Evolutionary conservation across 2,888 invertebrate genomes (phyloP), one percentile per base, ranked within the genome.

Genomic region (Stegana nigrithorax): DNA sequence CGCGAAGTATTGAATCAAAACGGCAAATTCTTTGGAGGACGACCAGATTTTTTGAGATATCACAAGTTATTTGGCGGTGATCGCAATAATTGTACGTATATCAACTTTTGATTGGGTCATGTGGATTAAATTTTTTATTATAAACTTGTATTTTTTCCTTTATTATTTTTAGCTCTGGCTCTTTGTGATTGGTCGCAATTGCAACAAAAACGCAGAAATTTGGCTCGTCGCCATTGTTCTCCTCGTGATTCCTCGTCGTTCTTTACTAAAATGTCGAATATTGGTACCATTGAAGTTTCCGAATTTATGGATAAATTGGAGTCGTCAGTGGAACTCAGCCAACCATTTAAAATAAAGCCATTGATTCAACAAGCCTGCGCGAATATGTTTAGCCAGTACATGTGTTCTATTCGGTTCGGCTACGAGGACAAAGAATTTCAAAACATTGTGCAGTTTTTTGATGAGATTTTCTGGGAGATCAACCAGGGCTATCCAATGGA

Each of bases 391-490:
- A 89, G 90, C 4, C 89, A 92, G 67, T 95, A 94, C 86, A 94
- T 96, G 92, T 95, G 95, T 85, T 92, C 91, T n/a, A 88, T 89
- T 0, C 87, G 92, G 1, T 94, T 94, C 75, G 89, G 90, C 42
- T 89, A 91, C 60, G 88, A 90, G 12, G 93, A 95, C 70, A 62
- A 75, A 0, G 90, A 90, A 17, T 95, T 94, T 85, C 86, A 88
- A 53, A 87, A 87, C 62, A 88, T 92, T 5, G 92, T 93, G 0
- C 87, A 90, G 23, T 89, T 88, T 62, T 95, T 95, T 81, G 95
- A 95, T 74, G 91, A 93, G 72, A 94, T 96, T 57, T 96, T 96
- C 86, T 94, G 93, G 92, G 95, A 95, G 80, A 94, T 96, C 67
- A 96, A 95, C 83, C 93, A 94, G 75, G 94, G 94, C 0, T 94